phyloP scores from a whole-genome alignment of 2,113 vertebrate species.

The Nannospalax galili region DNA sequence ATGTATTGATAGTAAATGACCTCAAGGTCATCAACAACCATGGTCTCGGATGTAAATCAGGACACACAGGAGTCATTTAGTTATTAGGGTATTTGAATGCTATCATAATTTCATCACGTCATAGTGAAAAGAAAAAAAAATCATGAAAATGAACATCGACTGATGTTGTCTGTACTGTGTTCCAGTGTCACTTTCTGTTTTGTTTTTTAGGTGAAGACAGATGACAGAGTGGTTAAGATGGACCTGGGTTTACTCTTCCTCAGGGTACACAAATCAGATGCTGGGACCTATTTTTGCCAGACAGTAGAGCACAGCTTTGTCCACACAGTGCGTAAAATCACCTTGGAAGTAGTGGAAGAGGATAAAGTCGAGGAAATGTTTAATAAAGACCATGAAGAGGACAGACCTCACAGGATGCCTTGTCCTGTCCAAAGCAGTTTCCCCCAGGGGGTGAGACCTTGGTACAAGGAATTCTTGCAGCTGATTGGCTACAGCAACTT shows the following conservation, averaged over 20 bases:
- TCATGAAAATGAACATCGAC: not conserved
- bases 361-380: constrained; percentile 89
- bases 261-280: constrained; percentile 88
- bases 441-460: constrained; percentile 87
- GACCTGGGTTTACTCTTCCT: constrained; percentile 95
- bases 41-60: not conserved
- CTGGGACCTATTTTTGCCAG: constrained; percentile 95
- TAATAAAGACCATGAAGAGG: constrained; percentile 85
- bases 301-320: constrained; percentile 95
- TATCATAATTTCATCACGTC: not conserved
- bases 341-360: constrained; percentile 92
- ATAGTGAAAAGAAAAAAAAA: not conserved
- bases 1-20: not conserved
- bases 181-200: not conserved
- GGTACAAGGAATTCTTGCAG: constrained; percentile 99
- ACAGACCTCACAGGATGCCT: constrained; percentile 85
- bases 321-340: constrained; percentile 91
- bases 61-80: not conserved
- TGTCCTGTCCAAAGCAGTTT: constrained; percentile 84
- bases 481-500: constrained; percentile 96
- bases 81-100: not conserved
- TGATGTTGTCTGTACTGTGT: not conserved
- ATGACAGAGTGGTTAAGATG: constrained; percentile 92
- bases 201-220: constrained; percentile 88
- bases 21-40: not conserved